Base-by-base conservation (phyloP, 1,140 invertebrate species). In the Acyrthosiphon pisum region DNA sequence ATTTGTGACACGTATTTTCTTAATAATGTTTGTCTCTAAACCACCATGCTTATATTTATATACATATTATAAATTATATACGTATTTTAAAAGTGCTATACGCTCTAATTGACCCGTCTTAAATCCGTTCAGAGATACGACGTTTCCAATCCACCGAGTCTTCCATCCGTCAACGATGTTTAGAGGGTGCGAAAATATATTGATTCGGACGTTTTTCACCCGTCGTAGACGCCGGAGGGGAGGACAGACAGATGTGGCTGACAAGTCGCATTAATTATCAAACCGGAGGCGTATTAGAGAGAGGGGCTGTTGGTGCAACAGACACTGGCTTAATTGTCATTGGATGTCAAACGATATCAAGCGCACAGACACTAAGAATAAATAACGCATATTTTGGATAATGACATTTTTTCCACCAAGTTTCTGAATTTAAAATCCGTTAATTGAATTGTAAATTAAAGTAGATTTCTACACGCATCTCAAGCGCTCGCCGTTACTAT, bases 221-320 rank as follows among this genome's bases (percentile, higher is more conserved):
- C 90, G 68, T 26, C 46, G 68, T 81, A 83, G 44, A 83, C 4
- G 30, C 90, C 90, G 8, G 23, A 35, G 68, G 44, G 90, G 76
- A 92, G 76, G 44, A 83, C 30, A 50, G 68, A 92, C 90, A 92
- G 90, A 92, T 92, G 90, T 92, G 90, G 90, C 90, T 92, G 90
- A 92, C 90, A 92, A 92, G 68, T 92, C 90, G 90, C 90, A 92
- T 92, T 92, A 92, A 92, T 92, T 92, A 92, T 76, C 68, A 76
- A 92, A 83, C 46, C 90, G 46, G 37, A 83, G 44, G n/a, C 76
- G n/a, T 44, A 83, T 92, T 92, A 48, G 20, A 83, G 4, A 46
- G 30, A 92, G 46, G 76, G 90, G 90, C 30, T 83, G 68, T 83
- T 83, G 46, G 81, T 68, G 89, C 56, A 90, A 90, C 89, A 92